Percentiles rank a stretch among this genome's conserved stretches.
These are phyloP conservation scores for Merluccius polli DNA, from an alignment of 2,797 vertebrate genomes.

Conservation along the genomic window DNA sequence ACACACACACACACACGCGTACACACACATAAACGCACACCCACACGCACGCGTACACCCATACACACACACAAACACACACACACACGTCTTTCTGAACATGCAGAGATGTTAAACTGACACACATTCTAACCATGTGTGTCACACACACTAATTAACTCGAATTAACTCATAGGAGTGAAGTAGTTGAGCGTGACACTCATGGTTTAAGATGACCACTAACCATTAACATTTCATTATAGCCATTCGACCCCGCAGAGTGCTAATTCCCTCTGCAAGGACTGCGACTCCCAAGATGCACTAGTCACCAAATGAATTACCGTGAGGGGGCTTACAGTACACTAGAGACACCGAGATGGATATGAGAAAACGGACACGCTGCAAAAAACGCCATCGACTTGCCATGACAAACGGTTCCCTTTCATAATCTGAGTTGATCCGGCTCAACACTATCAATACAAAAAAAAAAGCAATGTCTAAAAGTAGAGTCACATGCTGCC, in stretches of 20 bases:
- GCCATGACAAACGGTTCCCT: no score
- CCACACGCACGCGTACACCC: neutral
- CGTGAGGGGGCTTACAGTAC: neutral
- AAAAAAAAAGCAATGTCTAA: neutral
- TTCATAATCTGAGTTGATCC: no score
- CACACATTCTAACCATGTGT: conserved; percentile 44
- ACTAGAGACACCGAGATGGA: neutral
- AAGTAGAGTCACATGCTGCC: neutral
- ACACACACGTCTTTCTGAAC: neutral
- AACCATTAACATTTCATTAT: conserved; percentile 34
- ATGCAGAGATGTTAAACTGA: conserved; percentile 19
- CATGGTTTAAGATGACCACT: conserved; percentile 17
- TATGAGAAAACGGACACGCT: no score
- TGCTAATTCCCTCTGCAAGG: neutral
- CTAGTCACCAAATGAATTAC: neutral
- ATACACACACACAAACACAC: neutral
- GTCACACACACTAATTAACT: conserved; percentile 37
- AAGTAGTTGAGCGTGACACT: conserved; percentile 18
- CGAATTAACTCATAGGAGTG: conserved; percentile 33
- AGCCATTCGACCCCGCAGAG: neutral
- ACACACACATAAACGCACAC: conserved; percentile 2
- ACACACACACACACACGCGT: neutral
- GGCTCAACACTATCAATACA: no score
- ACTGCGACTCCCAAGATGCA: neutral
- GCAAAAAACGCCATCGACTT: neutral